phyloP scores from a whole-genome alignment of 2,113 vertebrate species.

The Papio anubis region DNA sequence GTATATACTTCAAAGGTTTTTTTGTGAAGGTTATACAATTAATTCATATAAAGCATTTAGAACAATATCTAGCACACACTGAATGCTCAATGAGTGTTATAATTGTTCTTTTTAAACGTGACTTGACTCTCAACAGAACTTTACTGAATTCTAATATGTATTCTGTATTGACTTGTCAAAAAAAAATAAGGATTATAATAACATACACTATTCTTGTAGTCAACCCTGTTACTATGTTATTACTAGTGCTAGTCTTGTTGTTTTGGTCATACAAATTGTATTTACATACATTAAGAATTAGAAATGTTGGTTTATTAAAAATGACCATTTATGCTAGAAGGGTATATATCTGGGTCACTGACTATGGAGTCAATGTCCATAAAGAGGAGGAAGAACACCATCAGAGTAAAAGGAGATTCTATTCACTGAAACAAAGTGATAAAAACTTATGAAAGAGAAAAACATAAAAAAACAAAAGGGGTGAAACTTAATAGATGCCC shows the following conservation, averaged over 20 bases:
- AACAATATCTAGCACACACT: background rate
- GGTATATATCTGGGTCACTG: background rate
- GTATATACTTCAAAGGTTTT: background rate
- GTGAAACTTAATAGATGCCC: background rate
- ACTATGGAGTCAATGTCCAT: background rate
- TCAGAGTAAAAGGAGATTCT: background rate
- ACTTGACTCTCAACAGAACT: background rate
- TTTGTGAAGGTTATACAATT: background rate
- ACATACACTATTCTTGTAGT: background rate
- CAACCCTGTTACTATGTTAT: background rate
- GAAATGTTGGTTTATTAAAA: background rate
- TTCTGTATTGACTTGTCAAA: constrained; percentile 33
- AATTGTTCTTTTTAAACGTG: background rate
- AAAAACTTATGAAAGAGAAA: background rate
- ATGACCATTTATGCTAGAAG: constrained; percentile 7
- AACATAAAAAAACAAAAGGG: background rate
- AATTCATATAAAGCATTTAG: constrained; percentile 12
- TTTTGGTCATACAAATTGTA: background rate
- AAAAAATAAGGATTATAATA: background rate
- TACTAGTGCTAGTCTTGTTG: background rate
- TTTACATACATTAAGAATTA: background rate
- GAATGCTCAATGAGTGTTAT: background rate
- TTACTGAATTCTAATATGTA: background rate
- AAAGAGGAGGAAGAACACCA: background rate
- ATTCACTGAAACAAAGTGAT: background rate